Percentiles rank a stretch among this genome's conserved stretches.
These are phyloP conservation scores for Schizotus pectinicornis DNA, from an alignment of 2,888 invertebrate species.

Conservation along the genomic window DNA sequence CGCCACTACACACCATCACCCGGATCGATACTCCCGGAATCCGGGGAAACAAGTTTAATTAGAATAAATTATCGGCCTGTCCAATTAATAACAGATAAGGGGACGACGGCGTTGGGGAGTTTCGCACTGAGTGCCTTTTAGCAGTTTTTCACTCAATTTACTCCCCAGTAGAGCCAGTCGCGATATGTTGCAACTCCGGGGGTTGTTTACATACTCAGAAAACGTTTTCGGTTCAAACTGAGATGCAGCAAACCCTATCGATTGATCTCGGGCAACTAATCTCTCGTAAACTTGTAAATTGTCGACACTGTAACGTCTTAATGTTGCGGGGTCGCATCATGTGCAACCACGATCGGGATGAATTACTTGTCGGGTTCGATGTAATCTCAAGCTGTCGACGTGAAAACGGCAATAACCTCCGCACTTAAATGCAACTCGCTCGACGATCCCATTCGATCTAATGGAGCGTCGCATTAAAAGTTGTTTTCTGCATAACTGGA, in stretches of 20 bases:
- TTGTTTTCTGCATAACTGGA: slow-evolving; percentile 23
- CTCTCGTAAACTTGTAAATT: slow-evolving; percentile 10
- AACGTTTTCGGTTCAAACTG: slow-evolving; percentile 3
- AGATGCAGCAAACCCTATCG: not conserved
- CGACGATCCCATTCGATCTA: slow-evolving; percentile 25
- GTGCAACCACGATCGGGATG: slow-evolving; percentile 13
- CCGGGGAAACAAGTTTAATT: slow-evolving; percentile 39
- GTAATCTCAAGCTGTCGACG: slow-evolving; percentile 19
- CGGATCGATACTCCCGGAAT: slow-evolving; percentile 30
- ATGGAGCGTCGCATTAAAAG: slow-evolving; percentile 23
- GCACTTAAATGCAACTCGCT: slow-evolving; percentile 6
- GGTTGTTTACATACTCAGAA: slow-evolving; percentile 8
- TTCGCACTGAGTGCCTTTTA: slow-evolving; percentile 7
- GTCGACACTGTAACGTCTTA: not conserved
- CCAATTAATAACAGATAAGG: slow-evolving; percentile 42
- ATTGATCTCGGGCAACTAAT: not conserved
- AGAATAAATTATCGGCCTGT: slow-evolving; percentile 44
- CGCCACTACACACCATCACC: slow-evolving; percentile 23
- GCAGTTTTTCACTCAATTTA: slow-evolving; percentile 28
- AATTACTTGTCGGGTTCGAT: slow-evolving; percentile 5
- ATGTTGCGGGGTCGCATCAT: slow-evolving; percentile 13
- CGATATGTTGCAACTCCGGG: slow-evolving; percentile 9
- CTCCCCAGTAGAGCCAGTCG: slow-evolving; percentile 12
- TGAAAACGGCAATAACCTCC: slow-evolving; percentile 13
- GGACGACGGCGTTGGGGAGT: slow-evolving; percentile 14